These are phyloP conservation scores for Ptychoptera contaminata DNA, from an alignment of 2,888 invertebrate genomes.

Conservation along the genomic window DNA sequence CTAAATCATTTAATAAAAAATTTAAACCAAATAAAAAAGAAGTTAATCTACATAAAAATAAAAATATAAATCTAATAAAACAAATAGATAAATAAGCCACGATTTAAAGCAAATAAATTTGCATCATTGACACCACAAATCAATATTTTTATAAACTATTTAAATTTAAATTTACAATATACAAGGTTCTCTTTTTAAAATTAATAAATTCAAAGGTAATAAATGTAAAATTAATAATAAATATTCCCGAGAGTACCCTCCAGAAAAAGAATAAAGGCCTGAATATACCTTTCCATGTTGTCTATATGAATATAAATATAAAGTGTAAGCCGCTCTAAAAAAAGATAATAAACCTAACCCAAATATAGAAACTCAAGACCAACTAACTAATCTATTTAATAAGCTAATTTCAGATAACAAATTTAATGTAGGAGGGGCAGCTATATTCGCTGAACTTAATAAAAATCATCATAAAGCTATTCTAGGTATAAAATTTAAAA, in stretches of 20 bases:
- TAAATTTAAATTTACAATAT: constrained; percentile 40
- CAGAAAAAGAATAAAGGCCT: constrained; percentile 35
- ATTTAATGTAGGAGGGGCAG: constrained; percentile 50
- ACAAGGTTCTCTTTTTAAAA: constrained; percentile 38
- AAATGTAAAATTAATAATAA: constrained; percentile 45
- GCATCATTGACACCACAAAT: constrained; percentile 49
- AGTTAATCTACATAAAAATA: constrained; percentile 31
- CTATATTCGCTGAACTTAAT: constrained; percentile 44
- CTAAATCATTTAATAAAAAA: constrained; percentile 33
- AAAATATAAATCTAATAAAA: constrained; percentile 35
- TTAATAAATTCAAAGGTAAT: constrained; percentile 43
- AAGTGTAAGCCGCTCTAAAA: constrained; percentile 47
- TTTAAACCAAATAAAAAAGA: constrained; percentile 27
- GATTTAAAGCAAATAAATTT: constrained; percentile 34
- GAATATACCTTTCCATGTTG: constrained; percentile 43
- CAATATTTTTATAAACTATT: constrained; percentile 52
- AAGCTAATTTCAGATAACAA: constrained; percentile 48
- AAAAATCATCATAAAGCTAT: constrained; percentile 49
- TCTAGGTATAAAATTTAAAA: constrained; percentile 41
- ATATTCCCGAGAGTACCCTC: constrained; percentile 37
- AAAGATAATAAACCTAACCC: constrained; percentile 41
- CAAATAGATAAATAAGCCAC: constrained; percentile 35
- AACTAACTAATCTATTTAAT: constrained; percentile 40
- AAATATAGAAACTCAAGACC: constrained; percentile 34
- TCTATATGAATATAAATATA: constrained; percentile 44